A percentile compares a stretch with the other conserved stretches of the same genome.
Evolutionary conservation across 2,888 invertebrate genomes (phyloP).

Genomic region (Drosophila fulvimacula): DNA sequence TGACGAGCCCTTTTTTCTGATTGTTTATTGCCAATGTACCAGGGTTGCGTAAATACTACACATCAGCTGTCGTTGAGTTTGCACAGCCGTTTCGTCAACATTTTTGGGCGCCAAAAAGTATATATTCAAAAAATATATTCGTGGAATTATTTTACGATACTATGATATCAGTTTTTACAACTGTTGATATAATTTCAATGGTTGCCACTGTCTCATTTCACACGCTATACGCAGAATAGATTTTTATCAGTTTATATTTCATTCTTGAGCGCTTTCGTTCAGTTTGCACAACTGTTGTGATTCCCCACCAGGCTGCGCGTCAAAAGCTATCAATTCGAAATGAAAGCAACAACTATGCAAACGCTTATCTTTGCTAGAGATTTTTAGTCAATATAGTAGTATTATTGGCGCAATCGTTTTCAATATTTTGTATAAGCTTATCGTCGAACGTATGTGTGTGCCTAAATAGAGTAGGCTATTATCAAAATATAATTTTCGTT

Average conservation of each 20-base stretch:
- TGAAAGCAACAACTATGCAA: not conserved
- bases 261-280: not conserved
- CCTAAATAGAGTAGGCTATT: constrained; percentile 39
- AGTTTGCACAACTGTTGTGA: not conserved
- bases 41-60: constrained; percentile 23
- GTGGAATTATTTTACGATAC: not conserved
- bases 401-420: not conserved
- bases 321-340: not conserved
- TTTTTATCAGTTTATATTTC: not conserved
- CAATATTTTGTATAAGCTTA: not conserved
- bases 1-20: constrained; percentile 55
- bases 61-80: constrained; percentile 21
- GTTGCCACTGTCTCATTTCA: not conserved
- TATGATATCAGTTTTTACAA: not conserved
- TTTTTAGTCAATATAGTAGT: not conserved
- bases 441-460: not conserved
- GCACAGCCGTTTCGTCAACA: constrained; percentile 28
- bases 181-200: not conserved
- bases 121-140: not conserved
- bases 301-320: not conserved
- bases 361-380: not conserved
- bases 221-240: not conserved
- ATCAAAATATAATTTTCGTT: constrained; percentile 34
- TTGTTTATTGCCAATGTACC: constrained; percentile 3
- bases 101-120: not conserved